Conservation (phyloP, 1,140 invertebrate genomes). For the Bombus superbus region DNA sequence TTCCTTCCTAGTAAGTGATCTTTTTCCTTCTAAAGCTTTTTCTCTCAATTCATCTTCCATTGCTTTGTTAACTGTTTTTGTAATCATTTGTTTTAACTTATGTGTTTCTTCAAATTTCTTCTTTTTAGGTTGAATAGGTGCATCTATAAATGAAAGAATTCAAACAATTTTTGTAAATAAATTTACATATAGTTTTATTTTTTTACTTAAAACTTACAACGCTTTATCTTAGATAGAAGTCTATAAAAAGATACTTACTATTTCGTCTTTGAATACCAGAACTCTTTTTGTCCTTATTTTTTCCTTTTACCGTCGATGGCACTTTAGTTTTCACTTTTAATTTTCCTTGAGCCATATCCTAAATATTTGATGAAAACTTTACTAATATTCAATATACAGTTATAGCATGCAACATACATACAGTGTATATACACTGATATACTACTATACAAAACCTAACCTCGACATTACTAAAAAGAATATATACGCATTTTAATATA, state of each 20-base stretch:
- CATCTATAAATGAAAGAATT: slow-evolving; percentile 78
- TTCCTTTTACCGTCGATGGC: slow-evolving; percentile 79
- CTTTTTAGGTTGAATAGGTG: slow-evolving; percentile 86
- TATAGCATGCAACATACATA: not conserved
- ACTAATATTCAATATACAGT: too few species aligned
- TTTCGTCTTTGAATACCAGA: slow-evolving; percentile 81
- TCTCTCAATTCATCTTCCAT: slow-evolving; percentile 85
- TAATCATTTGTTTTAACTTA: slow-evolving; percentile 85
- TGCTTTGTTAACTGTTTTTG: slow-evolving; percentile 85
- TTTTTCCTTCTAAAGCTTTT: slow-evolving; percentile 82
- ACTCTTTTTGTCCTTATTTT: slow-evolving; percentile 76
- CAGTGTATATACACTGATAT: too few species aligned
- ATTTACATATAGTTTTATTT: not conserved
- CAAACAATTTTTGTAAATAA: slow-evolving; percentile 9
- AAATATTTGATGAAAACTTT: not conserved
- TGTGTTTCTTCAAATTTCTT: slow-evolving; percentile 83
- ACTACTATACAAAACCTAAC: not conserved
- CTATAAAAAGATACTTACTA: slow-evolving; percentile 74
- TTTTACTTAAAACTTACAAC: not conserved
- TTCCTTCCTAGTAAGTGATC: slow-evolving; percentile 77
- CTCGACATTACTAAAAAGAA: not conserved
- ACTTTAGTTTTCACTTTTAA: slow-evolving; percentile 85
- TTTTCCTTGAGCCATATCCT: slow-evolving; percentile 85
- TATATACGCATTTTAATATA: too few species aligned
- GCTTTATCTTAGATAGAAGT: not conserved